Conservation (phyloP, 2,888 invertebrate species). For the Nomada ruficornis region DNA sequence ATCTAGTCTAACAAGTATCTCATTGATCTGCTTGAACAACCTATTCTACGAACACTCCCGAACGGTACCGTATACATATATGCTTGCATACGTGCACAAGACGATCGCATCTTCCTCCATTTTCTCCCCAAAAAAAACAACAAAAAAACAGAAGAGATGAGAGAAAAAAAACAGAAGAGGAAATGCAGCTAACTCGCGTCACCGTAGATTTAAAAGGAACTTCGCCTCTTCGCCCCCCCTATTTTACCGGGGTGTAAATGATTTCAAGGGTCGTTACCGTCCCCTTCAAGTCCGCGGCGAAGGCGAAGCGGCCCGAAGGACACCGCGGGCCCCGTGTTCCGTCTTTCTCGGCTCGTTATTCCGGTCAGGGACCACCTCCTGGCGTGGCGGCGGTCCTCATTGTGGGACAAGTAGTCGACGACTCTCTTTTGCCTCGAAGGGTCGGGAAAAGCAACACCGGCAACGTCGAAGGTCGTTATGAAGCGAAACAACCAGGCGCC, state of each 20-base stretch:
- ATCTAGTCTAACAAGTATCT: too few relatives aligned
- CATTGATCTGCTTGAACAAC: too few relatives aligned
- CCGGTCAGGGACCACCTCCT: slow-evolving; percentile 74
- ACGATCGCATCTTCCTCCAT: too few relatives aligned
- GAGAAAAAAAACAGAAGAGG: neutral
- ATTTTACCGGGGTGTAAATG: slow-evolving; percentile 46
- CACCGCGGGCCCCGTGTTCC: slow-evolving; percentile 34
- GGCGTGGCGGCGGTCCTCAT: slow-evolving; percentile 68
- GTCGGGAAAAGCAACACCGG: slow-evolving; percentile 61
- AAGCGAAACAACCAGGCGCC: slow-evolving; percentile 61
- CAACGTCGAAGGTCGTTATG: slow-evolving; percentile 55
- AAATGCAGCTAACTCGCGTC: neutral
- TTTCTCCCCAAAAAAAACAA: neutral
- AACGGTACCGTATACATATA: too few relatives aligned
- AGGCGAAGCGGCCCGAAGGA: slow-evolving; percentile 52
- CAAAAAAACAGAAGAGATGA: neutral
- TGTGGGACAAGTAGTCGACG: slow-evolving; percentile 69
- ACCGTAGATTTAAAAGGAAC: slow-evolving; percentile 30
- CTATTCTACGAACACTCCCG: too few relatives aligned
- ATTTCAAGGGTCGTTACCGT: slow-evolving; percentile 61
- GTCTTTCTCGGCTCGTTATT: slow-evolving; percentile 72
- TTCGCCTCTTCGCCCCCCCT: neutral
- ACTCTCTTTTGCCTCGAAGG: slow-evolving; percentile 56
- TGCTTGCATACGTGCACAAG: too few relatives aligned
- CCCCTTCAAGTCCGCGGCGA: slow-evolving; percentile 39